Conservation (phyloP, 2,888 invertebrate genomes). For the Gisinianus flammeolus region DNA sequence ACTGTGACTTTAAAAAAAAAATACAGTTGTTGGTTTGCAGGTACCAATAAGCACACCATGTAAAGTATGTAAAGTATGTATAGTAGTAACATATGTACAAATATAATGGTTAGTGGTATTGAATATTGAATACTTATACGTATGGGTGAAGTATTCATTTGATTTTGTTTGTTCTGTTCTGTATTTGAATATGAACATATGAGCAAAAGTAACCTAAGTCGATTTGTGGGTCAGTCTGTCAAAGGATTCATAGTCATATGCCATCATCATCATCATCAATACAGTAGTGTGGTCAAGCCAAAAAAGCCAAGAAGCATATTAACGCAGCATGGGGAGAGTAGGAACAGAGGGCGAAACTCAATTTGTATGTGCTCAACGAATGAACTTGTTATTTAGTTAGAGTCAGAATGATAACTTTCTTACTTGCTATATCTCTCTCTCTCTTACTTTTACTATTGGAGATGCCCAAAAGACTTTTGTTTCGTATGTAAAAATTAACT, state of each 20-base stretch:
- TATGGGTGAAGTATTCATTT: neutral
- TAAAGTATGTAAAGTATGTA: no score
- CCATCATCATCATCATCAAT: neutral
- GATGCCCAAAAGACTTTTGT: neutral
- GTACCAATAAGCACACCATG: no score
- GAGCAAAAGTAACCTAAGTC: conserved; percentile 17
- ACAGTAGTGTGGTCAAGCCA: neutral
- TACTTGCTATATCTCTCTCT: neutral
- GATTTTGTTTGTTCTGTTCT: no score
- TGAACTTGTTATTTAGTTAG: conserved; percentile 16
- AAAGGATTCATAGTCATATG: neutral
- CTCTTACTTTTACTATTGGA: neutral
- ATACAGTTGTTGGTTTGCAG: no score
- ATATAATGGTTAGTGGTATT: no score
- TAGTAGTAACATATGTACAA: no score
- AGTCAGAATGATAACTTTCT: conserved; percentile 3
- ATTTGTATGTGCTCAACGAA: conserved; percentile 4
- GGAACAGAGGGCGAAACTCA: neutral
- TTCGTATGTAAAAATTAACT: neutral
- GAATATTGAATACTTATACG: no score
- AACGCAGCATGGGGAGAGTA: neutral
- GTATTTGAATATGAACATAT: no score
- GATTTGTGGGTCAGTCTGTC: conserved; percentile 36
- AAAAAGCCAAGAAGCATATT: neutral
- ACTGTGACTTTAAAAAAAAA: no score